Evolutionary conservation across 2,888 invertebrate species (phyloP).

Genomic region (Cantharis lateralis): DNA sequence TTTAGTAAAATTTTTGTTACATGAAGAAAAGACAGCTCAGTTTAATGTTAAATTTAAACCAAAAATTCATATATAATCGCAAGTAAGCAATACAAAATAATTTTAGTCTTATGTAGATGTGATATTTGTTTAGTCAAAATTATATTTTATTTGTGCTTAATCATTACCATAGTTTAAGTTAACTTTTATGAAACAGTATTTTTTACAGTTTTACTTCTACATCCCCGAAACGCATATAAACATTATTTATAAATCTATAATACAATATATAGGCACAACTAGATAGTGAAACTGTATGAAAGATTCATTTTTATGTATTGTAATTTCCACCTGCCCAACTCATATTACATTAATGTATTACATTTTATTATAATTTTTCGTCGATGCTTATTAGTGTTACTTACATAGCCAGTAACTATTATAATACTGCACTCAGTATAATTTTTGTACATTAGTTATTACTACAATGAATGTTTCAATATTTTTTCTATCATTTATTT

Average conservation of each 20-base stretch:
- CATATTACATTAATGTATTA: neutral
- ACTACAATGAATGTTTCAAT: neutral
- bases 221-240: neutral
- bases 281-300: neutral
- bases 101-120: conserved; percentile 35
- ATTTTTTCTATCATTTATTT: neutral
- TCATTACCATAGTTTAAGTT: conserved; percentile 26
- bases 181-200: conserved; percentile 32
- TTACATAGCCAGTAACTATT: conserved; percentile 30
- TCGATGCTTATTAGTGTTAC: conserved; percentile 13
- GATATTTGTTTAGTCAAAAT: conserved; percentile 35
- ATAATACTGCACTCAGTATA: neutral
- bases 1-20: neutral
- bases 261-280: neutral
- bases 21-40: conserved; percentile 6
- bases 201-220: conserved; percentile 30
- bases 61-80: conserved; percentile 28
- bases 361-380: conserved; percentile 2
- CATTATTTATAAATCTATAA: conserved; percentile 19
- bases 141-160: conserved; percentile 28
- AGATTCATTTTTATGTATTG: conserved; percentile 1
- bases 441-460: neutral
- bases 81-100: conserved; percentile 28
- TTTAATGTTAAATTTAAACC: conserved; percentile 23
- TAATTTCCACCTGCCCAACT: neutral